phyloP scores from a whole-genome alignment of 2,888 invertebrate species.

The Ischnus inquisitorius region DNA sequence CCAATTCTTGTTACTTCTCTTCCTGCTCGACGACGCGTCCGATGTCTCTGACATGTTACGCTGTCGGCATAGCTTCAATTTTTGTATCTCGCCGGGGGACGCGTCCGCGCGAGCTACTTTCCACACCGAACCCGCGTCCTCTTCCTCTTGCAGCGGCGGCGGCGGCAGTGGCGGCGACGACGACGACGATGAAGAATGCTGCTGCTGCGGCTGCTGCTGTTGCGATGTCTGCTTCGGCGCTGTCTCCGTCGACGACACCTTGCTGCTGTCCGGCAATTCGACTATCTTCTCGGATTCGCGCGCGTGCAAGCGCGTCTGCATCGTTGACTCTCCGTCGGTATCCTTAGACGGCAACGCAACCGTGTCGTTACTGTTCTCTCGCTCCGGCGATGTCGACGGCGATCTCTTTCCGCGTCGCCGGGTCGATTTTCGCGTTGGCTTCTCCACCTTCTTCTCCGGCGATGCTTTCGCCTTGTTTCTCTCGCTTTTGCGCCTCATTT shows the following conservation, averaged over 20 bases:
- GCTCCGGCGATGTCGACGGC: conserved; percentile 86
- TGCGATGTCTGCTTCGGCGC: conserved; percentile 31
- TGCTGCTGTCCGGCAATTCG: conserved; percentile 69
- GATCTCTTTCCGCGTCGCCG: conserved; percentile 87
- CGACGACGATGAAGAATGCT: conserved; percentile 10
- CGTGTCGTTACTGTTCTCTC: conserved; percentile 83
- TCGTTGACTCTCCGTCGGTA: conserved; percentile 70
- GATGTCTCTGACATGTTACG: conserved; percentile 84
- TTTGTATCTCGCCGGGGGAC: conserved; percentile 88
- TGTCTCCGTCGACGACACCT: conserved; percentile 70
- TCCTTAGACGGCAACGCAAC: conserved; percentile 69
- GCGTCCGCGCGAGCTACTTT: conserved; percentile 86
- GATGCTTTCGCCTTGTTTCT: conserved; percentile 89
- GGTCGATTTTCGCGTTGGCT: conserved; percentile 87
- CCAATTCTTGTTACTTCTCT: conserved; percentile 81
- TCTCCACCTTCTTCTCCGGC: conserved; percentile 88
- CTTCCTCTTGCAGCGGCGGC: conserved; percentile 72
- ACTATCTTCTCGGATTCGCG: conserved; percentile 64
- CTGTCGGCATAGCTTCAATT: conserved; percentile 89
- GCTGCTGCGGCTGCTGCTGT: conserved; percentile 25
- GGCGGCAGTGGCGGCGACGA: conserved; percentile 30
- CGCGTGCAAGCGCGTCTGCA: conserved; percentile 66
- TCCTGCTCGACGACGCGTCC: conserved; percentile 81
- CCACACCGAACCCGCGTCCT: conserved; percentile 84
- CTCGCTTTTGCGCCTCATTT: conserved; percentile 92